phyloP scores from a whole-genome alignment of 2,797 vertebrate species.

The Dromococcyx pavoninus region DNA sequence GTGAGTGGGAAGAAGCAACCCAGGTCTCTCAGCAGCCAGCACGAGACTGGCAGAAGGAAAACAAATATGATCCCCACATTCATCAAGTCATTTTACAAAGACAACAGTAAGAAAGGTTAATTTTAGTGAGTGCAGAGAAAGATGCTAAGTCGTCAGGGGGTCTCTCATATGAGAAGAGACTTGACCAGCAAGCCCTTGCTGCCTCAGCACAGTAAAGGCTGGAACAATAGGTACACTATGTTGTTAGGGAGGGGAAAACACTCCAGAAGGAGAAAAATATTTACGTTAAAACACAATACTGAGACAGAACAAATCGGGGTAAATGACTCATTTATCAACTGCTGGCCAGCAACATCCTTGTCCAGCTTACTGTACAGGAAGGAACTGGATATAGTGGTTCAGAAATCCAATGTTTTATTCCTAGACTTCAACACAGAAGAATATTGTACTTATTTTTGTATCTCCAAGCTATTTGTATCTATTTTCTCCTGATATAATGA shows the following conservation, averaged over 20 bases:
- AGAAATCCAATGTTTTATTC: neutral
- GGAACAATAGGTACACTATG: neutral
- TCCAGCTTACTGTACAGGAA: neutral
- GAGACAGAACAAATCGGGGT: neutral
- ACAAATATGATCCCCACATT: rapidly evolving
- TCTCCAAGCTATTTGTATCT: neutral
- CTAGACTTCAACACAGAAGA: neutral
- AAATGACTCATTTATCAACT: neutral
- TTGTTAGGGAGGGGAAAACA: neutral
- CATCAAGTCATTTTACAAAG: neutral
- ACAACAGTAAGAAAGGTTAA: neutral
- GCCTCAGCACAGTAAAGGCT: neutral
- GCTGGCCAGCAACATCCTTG: neutral
- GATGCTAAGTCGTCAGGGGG: rapidly evolving
- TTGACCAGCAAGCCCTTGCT: neutral
- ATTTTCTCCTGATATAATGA: neutral
- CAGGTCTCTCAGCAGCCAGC: neutral
- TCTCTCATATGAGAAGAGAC: neutral
- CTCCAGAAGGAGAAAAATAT: neutral
- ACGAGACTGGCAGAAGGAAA: neutral
- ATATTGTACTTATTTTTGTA: neutral
- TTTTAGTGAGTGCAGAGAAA: neutral
- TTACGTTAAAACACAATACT: neutral
- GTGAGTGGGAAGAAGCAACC: neutral
- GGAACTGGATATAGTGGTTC: neutral